Conservation (phyloP, 2,888 invertebrate species). For the Perithous albicinctus region DNA sequence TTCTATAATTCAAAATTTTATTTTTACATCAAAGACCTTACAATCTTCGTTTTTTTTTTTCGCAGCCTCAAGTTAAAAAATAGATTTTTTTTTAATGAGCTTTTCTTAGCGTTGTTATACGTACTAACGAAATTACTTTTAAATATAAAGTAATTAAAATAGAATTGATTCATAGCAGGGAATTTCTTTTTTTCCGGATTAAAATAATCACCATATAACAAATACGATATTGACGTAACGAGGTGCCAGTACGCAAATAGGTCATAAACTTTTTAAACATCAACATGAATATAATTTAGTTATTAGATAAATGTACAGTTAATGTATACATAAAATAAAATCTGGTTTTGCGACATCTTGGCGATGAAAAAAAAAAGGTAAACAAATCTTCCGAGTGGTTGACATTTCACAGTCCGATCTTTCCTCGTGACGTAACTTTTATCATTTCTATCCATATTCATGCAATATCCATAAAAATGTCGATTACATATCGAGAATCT, state of each 20-base stretch:
- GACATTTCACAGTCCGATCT: slow-evolving; percentile 22
- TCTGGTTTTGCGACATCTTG: not conserved
- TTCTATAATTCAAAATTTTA: no score
- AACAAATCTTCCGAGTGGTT: slow-evolving; percentile 24
- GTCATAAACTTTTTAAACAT: not conserved
- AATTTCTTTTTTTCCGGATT: no score
- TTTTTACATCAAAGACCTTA: no score
- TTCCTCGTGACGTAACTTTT: slow-evolving; percentile 24
- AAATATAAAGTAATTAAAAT: no score
- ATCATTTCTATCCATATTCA: slow-evolving; percentile 28
- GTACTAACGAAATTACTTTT: no score
- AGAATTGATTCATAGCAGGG: no score
- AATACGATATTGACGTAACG: not conserved
- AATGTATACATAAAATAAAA: not conserved
- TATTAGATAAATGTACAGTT: not conserved
- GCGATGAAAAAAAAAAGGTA: not conserved
- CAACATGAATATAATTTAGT: not conserved
- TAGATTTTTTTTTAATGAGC: no score
- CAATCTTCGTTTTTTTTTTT: no score
- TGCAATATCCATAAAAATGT: not conserved
- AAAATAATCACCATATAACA: not conserved
- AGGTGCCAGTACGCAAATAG: not conserved
- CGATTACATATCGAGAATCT: not conserved
- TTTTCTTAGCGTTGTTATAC: no score
- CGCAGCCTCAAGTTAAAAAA: no score